phyloP scores from a whole-genome alignment of 2,797 vertebrate genomes.

The Oreochromis grahami region DNA sequence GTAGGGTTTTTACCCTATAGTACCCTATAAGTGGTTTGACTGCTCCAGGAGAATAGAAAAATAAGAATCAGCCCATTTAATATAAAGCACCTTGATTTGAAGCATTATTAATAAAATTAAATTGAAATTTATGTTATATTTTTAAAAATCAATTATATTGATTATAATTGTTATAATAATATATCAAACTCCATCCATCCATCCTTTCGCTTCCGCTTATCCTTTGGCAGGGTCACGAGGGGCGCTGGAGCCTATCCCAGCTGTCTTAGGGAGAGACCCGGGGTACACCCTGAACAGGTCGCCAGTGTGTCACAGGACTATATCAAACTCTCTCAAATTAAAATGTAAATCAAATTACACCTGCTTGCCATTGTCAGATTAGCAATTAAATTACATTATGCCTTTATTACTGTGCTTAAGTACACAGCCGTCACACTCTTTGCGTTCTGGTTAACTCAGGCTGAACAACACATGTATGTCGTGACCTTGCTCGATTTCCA shows the following conservation, averaged over 20 bases:
- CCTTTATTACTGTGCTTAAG: not conserved
- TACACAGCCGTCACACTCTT: not conserved
- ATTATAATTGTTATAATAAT: too few species aligned
- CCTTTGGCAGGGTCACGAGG: not conserved
- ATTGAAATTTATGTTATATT: too few species aligned
- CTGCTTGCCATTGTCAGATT: not conserved
- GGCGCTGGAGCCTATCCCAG: not conserved
- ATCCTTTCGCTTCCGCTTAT: rapidly evolving
- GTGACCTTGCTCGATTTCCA: not conserved
- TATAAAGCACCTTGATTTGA: too few species aligned
- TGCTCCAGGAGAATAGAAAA: too few species aligned
- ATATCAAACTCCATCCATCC: too few species aligned
- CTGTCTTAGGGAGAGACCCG: rapidly evolving
- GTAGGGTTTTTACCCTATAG: too few species aligned
- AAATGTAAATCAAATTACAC: not conserved
- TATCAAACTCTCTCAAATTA: not conserved
- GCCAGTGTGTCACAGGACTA: rapidly evolving
- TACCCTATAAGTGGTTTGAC: too few species aligned
- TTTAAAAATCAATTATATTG: too few species aligned
- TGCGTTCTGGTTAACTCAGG: not conserved
- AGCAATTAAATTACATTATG: not conserved
- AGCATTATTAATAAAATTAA: too few species aligned
- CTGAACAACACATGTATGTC: not conserved
- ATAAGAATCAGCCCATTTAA: too few species aligned
- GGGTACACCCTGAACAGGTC: rapidly evolving